These are phyloP conservation scores for Engraulis encrasicolus DNA, from an alignment of 2,113 vertebrate species.

Conservation along the genomic window DNA sequence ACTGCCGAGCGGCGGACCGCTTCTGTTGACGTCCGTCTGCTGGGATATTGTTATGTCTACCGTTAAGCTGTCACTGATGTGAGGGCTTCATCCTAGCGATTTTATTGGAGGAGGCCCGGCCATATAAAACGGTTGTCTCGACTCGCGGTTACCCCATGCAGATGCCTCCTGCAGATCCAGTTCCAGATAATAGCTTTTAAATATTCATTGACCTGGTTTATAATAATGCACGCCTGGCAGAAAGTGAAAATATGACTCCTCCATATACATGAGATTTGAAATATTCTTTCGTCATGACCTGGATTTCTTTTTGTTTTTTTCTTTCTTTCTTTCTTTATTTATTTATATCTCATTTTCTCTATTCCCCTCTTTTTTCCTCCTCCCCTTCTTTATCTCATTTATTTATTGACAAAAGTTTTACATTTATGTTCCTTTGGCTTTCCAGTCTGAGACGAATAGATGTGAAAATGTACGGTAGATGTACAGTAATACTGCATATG, in stretches of 20 bases:
- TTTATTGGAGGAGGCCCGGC: neutral
- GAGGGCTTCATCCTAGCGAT: neutral
- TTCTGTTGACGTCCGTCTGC: neutral
- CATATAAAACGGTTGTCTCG: neutral
- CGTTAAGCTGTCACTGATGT: conserved; percentile 5
- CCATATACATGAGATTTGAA: too few species aligned
- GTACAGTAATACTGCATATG: conserved; percentile 10
- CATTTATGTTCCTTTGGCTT: neutral
- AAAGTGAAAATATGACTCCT: neutral
- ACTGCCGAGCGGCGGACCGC: neutral
- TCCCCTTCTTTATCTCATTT: too few species aligned
- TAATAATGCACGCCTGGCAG: neutral
- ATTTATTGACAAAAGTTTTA: neutral
- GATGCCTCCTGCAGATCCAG: neutral
- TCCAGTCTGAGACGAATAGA: neutral
- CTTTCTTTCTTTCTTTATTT: too few species aligned
- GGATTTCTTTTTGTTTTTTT: too few species aligned
- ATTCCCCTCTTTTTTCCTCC: too few species aligned
- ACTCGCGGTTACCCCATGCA: neutral
- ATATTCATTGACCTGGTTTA: conserved; percentile 20
- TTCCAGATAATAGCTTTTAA: neutral
- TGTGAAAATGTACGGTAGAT: too few species aligned
- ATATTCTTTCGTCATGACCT: conserved; percentile 9
- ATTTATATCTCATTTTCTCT: too few species aligned
- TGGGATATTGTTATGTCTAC: neutral